phyloP scores from a whole-genome alignment of 2,113 vertebrate genomes.

The Mungos mungo region DNA sequence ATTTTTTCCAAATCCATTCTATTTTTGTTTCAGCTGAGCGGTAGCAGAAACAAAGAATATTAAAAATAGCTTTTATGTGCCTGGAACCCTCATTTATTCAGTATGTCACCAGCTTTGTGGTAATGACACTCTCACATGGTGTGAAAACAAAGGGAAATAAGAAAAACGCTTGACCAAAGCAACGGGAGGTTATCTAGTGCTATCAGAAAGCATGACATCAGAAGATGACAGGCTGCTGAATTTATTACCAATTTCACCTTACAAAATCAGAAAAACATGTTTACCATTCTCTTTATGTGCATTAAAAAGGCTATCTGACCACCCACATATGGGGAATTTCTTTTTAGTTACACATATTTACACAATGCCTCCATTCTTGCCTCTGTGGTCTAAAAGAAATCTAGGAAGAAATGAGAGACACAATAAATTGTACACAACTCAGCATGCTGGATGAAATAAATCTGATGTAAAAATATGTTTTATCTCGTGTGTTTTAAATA shows the following conservation, averaged over 20 bases:
- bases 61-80: slow-evolving; percentile 10
- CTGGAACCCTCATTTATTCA: background rate
- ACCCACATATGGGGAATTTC: background rate
- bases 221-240: slow-evolving; percentile 41
- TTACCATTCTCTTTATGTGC: slow-evolving; percentile 35
- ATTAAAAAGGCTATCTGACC: slow-evolving; percentile 55
- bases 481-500: slow-evolving; percentile 22
- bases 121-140: background rate
- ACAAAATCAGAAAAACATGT: slow-evolving; percentile 23
- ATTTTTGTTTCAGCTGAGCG: slow-evolving; percentile 38
- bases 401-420: background rate
- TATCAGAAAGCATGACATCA: slow-evolving; percentile 60
- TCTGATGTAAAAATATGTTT: background rate
- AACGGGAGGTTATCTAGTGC: slow-evolving; percentile 71
- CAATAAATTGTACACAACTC: background rate
- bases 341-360: background rate
- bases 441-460: background rate
- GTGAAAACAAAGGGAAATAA: slow-evolving; percentile 35
- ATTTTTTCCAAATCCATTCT: background rate
- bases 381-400: background rate
- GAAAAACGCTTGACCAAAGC: slow-evolving; percentile 26
- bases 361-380: background rate
- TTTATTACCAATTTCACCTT: slow-evolving; percentile 70
- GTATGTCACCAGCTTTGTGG: background rate
- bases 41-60: slow-evolving; percentile 12